Percentiles rank a stretch among this genome's conserved stretches.
These are phyloP conservation scores for Chalcis sispes DNA, from an alignment of 2,888 invertebrate genomes.

Conservation along the genomic window DNA sequence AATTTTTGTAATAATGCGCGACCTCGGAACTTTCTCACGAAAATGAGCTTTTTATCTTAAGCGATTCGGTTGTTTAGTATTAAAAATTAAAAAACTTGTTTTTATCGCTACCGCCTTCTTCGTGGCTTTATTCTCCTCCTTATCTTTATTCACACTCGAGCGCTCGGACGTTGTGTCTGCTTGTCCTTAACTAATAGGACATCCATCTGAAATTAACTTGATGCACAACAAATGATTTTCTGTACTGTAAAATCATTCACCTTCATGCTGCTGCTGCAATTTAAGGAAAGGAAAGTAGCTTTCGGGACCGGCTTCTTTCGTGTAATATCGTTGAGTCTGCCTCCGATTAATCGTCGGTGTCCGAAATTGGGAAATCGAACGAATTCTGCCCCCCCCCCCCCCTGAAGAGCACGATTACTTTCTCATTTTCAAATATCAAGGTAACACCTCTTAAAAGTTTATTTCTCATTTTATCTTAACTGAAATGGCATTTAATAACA, in stretches of 20 bases:
- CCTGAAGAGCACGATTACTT: slow-evolving; percentile 42
- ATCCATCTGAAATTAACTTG: slow-evolving; percentile 54
- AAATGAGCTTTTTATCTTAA: not conserved
- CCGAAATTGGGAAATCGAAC: slow-evolving; percentile 41
- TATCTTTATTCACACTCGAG: slow-evolving; percentile 21
- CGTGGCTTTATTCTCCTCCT: not conserved
- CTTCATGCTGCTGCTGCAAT: slow-evolving; percentile 23
- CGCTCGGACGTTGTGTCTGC: not conserved
- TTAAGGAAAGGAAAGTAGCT: slow-evolving; percentile 35
- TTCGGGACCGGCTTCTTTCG: slow-evolving; percentile 36
- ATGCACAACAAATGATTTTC: slow-evolving; percentile 54
- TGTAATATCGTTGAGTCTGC: slow-evolving; percentile 48
- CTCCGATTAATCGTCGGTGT: slow-evolving; percentile 38
- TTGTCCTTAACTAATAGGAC: slow-evolving; percentile 7
- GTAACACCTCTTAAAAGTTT: slow-evolving; percentile 25
- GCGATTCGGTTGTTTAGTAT: not conserved
- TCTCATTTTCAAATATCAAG: slow-evolving; percentile 54
- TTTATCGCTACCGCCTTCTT: slow-evolving; percentile 13
- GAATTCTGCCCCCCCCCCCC: not conserved
- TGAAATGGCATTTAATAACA: too few relatives aligned
- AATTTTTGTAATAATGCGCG: not conserved
- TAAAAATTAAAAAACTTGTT: slow-evolving; percentile 38
- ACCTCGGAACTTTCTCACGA: not conserved
- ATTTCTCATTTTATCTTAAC: too few relatives aligned
- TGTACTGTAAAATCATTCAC: slow-evolving; percentile 34